Base-by-base conservation (phyloP, 2,113 vertebrate genomes). In the Dolichotis patagonum region DNA sequence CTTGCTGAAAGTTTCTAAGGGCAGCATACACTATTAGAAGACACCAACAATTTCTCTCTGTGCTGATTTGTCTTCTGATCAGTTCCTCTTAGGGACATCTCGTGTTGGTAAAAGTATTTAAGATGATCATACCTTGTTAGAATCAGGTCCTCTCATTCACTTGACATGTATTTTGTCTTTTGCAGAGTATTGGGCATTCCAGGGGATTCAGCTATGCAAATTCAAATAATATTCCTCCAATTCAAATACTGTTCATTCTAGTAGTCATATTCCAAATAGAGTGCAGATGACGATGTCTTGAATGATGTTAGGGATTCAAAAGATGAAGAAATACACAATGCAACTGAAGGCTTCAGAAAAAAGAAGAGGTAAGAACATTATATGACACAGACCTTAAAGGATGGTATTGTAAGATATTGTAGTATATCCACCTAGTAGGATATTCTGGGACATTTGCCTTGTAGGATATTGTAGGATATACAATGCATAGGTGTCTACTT, bases 21-120 rank as follows among this genome's bases (percentile, higher is more conserved):
- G 32, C 20, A 83, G 38, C 14, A 49, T 14, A 67, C 2, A 54
- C 20, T 46, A 43, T 78, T 88, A 49, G 22, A 9, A 97, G 54
- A n/a, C 16, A 80, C 30, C n/a, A 54, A 9, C 87, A 90, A 56
- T n/a, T 22, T 8, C 56, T 54, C 84, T 80, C 43, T 62, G 16
- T 77, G 54, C 54, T 85, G 60, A 52, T 75, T 28, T 91, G 28
- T 41, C 67, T 60, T 13, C n/a, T 54, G 38, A 86, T 89, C 87
- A 52, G 38, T 52, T 95, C 17, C 80, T 88, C 96, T 84, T 75
- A 49, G 63, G 78, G 63, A 94, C 43, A 90, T 35, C 11, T 54
- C 11, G 0, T 94, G 35, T n/a, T 87, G 73, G 30, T 92, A 86
- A 85, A 82, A 62, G 28, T 38, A 24, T 52, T 71, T 86, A 60